Evolutionary conservation across 2,797 vertebrate genomes (phyloP), one percentile per base, ranked within the genome.

Genomic region (Darevskia nairensis): DNA sequence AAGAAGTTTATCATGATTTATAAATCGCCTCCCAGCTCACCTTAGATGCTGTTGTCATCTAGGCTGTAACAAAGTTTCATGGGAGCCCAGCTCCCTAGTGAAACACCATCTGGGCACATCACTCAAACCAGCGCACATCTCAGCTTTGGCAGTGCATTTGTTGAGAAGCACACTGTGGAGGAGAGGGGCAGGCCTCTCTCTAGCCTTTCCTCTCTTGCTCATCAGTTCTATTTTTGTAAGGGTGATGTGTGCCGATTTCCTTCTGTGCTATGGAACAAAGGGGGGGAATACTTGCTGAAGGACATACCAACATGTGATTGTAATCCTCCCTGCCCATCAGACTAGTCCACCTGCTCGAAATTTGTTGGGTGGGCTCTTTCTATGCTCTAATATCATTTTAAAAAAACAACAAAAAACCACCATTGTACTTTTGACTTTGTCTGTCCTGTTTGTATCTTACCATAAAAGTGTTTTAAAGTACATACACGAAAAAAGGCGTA

Each of bases 21-120:
- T n/a, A 50, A 76, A 21, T 19, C 29, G n/a, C 27, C 9, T 66
- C 59, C 46, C 41, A 78, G 75, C 13, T 25, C 29, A 15, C 29
- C n/a, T 17, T 32, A 32, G 13, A 8, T 80, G 77, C 32, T 80
- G 50, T 44, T 0, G 0, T 32, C 0, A 0, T 55, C 27, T 55
- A 86, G 86, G 23, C 0, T 0, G 86, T 23, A 66, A 76, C 81
- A 19, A 46, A 72, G 9, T 74, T 92, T 83, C 82, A 32, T 76
- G 17, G 21, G 8, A 23, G 41, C 17, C 44, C 44, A 41, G 17
- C 25, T 50, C 44, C 72, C 85, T 89, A 85, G 2, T 25, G 83
- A 32, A 35, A 55, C 61, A 3, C 21, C 35, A 11, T 8, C 6
- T 44, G n/a, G 17, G 82, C 46, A 86, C 29, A 59, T 87, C 88